Evolutionary conservation across 2,113 vertebrate species (phyloP), one percentile per base, ranked within the genome.

Genomic region (Gila orcuttii): DNA sequence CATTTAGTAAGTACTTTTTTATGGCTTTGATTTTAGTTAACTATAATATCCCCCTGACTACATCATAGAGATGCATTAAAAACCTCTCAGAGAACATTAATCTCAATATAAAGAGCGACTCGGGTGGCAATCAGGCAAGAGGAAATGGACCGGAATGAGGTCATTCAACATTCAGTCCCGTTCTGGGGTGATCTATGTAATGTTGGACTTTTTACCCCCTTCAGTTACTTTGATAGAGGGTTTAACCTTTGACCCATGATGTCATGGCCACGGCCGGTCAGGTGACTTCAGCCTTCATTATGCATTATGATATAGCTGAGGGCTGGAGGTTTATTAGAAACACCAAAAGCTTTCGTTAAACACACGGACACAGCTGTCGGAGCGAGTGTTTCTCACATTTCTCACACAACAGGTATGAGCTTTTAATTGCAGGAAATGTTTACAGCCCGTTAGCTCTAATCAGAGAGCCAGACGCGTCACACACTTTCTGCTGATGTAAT

Each of bases 201-300:
- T 55, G 86, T 80, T 90, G 89, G 6, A 89, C 85, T 84, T 92
- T 90, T 91, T 91, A 93, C 90, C 88, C 86, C 71, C 88, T 79
- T 94, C 89, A 93, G 92, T 93, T 92, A 93, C 87, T 73, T 42
- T 87, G 87, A 93, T 90, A 91, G 85, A 83, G 68, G 60, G 64
- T 86, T 90, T 92, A 89, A 93, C 91, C 85, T 91, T 83, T 90
- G 86, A 93, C 92, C 92, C 86, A 60, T 93, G 93, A 92, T 92
- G 89, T 93, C 92, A 93, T 90, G 84, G 33, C 86, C 7, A 52
- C 19, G 55, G 82, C 87, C 87, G 87, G 82, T 87, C 86, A 82
- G 86, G 85, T 85, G 89, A 80, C 85, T 85, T 88, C 15, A 84
- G 77, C 87, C 74, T 77, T 88, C 82, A 89, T 89, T 86, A 91